Base-by-base conservation (phyloP, 2,113 vertebrate species). In the Cebus imitator region DNA sequence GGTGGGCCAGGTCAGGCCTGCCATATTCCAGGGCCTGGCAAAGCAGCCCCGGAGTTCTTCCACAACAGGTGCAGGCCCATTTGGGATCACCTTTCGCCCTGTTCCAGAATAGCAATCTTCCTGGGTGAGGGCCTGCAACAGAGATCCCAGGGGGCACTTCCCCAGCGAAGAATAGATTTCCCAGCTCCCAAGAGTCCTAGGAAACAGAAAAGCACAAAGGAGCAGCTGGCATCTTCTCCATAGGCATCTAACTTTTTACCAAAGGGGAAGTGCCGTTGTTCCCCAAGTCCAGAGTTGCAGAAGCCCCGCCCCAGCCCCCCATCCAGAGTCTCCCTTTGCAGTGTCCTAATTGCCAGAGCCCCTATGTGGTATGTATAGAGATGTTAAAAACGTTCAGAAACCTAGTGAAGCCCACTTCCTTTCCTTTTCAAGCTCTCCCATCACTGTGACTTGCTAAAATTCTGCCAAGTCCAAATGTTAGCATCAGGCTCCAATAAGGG, bases 401-500 rank as follows among this genome's bases (percentile, higher is more conserved):
- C 64, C 79, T 40, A 92, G 64, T 85, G 14, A 89, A 66, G 52
- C 45, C 70, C 11, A 11, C 75, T 92, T 52, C 48, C 75, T 76
- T 86, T 86, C 82, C 40, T 95, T 87, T 66, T 76, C 48, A 90
- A 58, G 57, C 80, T n/a, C 76, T 93, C 84, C n/a, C 58, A 85
- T 94, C 87, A 95, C 92, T 97, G 90, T 97, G 96, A 91, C 75
- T 85, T 80, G 90, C 95, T 95, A 61, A 90, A 96, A 82, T 96
- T 94, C 90, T 97, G 76, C 72, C 70, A 97, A 85, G 84, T 83
- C 75, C 40, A 93, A 84, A 97, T 87, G 90, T 81, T 48, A 87
- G 35, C 84, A 45, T 75, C 72, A 83, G 85, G 48, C 73, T 96
- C 52, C 96, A 94, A 72, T 50, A 91, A 89, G 76, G 48, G 40